Conservation (phyloP, 2,113 vertebrate species). For the Psittacus erithacus region DNA sequence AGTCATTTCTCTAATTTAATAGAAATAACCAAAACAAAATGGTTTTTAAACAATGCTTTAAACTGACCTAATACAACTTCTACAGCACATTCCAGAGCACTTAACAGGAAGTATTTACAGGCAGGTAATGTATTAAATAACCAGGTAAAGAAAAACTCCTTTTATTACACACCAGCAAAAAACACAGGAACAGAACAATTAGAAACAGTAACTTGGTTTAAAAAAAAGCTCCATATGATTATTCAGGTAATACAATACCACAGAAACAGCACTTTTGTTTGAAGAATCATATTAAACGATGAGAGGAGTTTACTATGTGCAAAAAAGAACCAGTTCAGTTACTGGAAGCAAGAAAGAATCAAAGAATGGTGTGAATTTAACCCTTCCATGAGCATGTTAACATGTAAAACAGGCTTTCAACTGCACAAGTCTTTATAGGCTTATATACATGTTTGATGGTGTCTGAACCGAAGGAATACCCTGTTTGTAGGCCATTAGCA, state of each 20-base stretch:
- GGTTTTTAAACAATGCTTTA: slow-evolving; percentile 79
- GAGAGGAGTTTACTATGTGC: slow-evolving; percentile 72
- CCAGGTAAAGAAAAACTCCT: slow-evolving; percentile 67
- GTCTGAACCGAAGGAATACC: slow-evolving; percentile 44
- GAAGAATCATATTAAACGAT: slow-evolving; percentile 71
- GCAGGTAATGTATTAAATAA: slow-evolving; percentile 82
- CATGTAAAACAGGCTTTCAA: slow-evolving; percentile 60
- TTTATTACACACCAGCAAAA: slow-evolving; percentile 79
- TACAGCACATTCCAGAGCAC: slow-evolving; percentile 83
- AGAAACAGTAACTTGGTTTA: slow-evolving; percentile 64
- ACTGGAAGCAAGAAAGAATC: slow-evolving; percentile 57
- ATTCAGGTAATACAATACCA: slow-evolving; percentile 79
- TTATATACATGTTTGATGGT: slow-evolving; percentile 62
- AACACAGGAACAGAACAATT: slow-evolving; percentile 77
- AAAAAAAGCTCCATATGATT: slow-evolving; percentile 73
- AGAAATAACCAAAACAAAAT: slow-evolving; percentile 81
- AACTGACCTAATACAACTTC: slow-evolving; percentile 78
- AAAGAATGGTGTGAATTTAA: slow-evolving; percentile 63
- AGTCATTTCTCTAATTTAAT: slow-evolving; percentile 80
- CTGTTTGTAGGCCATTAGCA: slow-evolving; percentile 47
- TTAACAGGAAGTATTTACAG: slow-evolving; percentile 83
- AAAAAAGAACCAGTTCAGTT: slow-evolving; percentile 69
- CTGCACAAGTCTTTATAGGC: slow-evolving; percentile 56
- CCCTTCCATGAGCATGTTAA: slow-evolving; percentile 55
- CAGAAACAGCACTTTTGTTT: slow-evolving; percentile 79